phyloP scores from a whole-genome alignment of 2,888 invertebrate species.

The Drosophila barbarae region DNA sequence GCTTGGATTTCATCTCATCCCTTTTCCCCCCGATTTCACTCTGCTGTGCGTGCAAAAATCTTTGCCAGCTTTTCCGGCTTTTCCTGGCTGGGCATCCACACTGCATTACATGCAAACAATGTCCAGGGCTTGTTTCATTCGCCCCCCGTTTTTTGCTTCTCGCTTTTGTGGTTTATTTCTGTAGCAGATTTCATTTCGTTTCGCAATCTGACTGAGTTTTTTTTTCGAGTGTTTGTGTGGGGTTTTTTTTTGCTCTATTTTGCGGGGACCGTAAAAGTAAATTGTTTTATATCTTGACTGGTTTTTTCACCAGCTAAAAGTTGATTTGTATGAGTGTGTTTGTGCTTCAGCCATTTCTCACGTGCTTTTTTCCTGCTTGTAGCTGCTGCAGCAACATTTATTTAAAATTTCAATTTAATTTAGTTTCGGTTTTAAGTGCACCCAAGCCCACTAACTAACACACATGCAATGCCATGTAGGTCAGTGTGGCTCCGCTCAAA shows the following conservation, averaged over 20 bases:
- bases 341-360: constrained; percentile 55
- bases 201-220: constrained; percentile 51
- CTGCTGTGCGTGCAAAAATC: constrained; percentile 66
- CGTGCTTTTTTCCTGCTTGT: constrained; percentile 34
- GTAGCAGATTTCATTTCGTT: constrained; percentile 70
- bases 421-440: constrained; percentile 72
- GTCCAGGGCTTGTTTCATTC: constrained; percentile 37
- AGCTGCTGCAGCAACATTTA: constrained; percentile 51
- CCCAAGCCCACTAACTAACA: constrained; percentile 26
- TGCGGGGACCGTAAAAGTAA: constrained; percentile 53
- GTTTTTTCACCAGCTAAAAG: constrained; percentile 45
- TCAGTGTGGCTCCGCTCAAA: constrained; percentile 57
- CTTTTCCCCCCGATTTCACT: constrained; percentile 6
- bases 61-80: constrained; percentile 50
- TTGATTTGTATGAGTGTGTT: constrained; percentile 38
- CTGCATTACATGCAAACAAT: constrained; percentile 46
- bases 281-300: constrained; percentile 64
- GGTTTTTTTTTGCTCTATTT: constrained; percentile 24
- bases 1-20: constrained; percentile 1
- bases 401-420: constrained; percentile 75
- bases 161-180: constrained; percentile 62
- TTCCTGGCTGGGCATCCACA: constrained; percentile 26
- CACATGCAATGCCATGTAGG: constrained; percentile 49
- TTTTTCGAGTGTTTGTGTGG: constrained; percentile 26
- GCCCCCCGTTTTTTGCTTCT: constrained; percentile 15